Conservation (phyloP, 2,888 invertebrate genomes). For the Mythimna pallens region DNA sequence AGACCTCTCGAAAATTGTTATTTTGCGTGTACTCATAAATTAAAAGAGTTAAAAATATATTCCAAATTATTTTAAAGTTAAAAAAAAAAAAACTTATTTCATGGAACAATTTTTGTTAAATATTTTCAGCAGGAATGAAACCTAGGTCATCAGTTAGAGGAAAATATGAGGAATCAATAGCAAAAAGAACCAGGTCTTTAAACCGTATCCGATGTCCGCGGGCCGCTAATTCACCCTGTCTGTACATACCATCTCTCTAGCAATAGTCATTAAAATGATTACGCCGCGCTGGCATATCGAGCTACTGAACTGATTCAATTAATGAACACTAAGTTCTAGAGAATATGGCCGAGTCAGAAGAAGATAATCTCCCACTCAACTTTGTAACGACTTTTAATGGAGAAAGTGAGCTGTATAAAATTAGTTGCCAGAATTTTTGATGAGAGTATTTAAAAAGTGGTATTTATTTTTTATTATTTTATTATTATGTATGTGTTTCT, state of each 20-base stretch:
- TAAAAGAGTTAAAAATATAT: no score
- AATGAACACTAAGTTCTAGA: constrained; percentile 35
- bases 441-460: constrained; percentile 11
- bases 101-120: no score
- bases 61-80: no score
- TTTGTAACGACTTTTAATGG: constrained; percentile 14
- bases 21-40: no score
- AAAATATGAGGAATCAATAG: no score
- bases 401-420: constrained; percentile 15
- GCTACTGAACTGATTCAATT: constrained; percentile 57
- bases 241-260: constrained; percentile 6
- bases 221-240: background rate
- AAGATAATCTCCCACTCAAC: constrained; percentile 29
- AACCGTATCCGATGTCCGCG: background rate
- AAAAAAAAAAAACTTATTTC: no score
- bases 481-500: background rate
- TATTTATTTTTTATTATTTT: constrained; percentile 5
- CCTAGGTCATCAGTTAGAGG: no score
- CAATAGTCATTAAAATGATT: constrained; percentile 61
- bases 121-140: no score
- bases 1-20: no score
- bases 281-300: constrained; percentile 36
- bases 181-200: no score
- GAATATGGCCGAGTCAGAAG: constrained; percentile 14
- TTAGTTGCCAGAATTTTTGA: constrained; percentile 13